Evolutionary conservation across 1,140 invertebrate genomes (phyloP), one percentile per base, ranked within the genome.

Genomic region (Penaeus japonicus): DNA sequence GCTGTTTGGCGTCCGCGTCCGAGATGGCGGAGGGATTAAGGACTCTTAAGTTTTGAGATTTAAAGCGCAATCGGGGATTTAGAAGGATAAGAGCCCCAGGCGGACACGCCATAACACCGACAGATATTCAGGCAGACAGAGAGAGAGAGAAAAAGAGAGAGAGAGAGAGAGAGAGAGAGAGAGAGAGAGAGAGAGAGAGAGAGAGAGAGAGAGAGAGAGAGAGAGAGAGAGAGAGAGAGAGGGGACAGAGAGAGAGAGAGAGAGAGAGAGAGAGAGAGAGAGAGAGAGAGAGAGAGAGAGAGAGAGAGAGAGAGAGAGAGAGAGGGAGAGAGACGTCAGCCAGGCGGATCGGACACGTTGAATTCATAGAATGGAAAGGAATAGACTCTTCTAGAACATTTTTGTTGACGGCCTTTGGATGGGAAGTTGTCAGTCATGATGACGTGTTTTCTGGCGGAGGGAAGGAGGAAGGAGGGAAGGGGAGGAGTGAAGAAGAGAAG

Each of bases 281-380:
- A 73, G 24, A 27, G 65, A 27, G 65, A 73, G 65, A 73, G 65
- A 73, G 65, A 24, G n/a, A 70, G 18, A 73, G 65, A 73, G 65
- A 73, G 65, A 73, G 65, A 73, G 65, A 73, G 65, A 73, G 24
- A 27, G 65, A 27, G 65, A 73, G 65, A 73, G 65, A 73, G 65
- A 27, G n/a, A 5, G 65, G 7, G 65, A 73, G 65, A 73, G 65
- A 73, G 65, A 73, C 1, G 7, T 22, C 20, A 18, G 15, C 32
- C 22, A 70, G 18, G 12, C 15, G 24, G 17, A 27, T 32, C 3
- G 5, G 24, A n/a, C 17, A 3, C 2, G 65, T n/a, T 18, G 32
- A 32, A 70, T 4, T n/a, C 20, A 70, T 20, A 65, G 59, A 65
- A 24, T 24, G 62, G 30, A 27, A 65, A 27, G 30, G 62, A 65